These are phyloP conservation scores for Chorisops tibialis DNA, from an alignment of 2,888 invertebrate species.

Conservation along the genomic window DNA sequence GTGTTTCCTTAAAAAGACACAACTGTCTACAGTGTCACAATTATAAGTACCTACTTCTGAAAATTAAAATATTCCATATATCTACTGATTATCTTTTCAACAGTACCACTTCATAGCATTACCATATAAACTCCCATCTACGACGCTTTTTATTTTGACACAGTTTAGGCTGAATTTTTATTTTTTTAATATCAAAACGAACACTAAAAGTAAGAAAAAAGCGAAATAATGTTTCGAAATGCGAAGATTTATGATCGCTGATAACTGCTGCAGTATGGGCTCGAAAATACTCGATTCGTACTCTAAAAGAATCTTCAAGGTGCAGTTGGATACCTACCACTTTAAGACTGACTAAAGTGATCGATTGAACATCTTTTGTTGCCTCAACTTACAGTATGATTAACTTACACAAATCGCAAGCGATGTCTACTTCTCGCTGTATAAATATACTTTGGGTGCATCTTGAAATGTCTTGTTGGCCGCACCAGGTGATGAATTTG, in stretches of 20 bases:
- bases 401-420: neutral
- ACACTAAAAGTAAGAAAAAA: too few relatives aligned
- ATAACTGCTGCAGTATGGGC: constrained; percentile 7
- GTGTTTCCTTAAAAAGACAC: too few relatives aligned
- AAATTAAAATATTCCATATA: too few relatives aligned
- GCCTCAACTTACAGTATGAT: constrained; percentile 10
- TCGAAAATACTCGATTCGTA: constrained; percentile 1
- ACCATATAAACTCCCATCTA: too few relatives aligned
- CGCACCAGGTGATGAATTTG: constrained; percentile 30
- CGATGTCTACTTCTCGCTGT: neutral
- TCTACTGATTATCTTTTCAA: too few relatives aligned
- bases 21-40: too few relatives aligned
- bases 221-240: too few relatives aligned
- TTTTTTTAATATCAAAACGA: too few relatives aligned
- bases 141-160: too few relatives aligned
- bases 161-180: too few relatives aligned
- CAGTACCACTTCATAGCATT: too few relatives aligned
- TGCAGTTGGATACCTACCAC: constrained; percentile 1
- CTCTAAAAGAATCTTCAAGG: neutral
- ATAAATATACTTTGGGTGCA: neutral
- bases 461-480: neutral
- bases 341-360: constrained; percentile 15
- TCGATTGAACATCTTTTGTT: constrained; percentile 24
- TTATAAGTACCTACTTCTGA: too few relatives aligned
- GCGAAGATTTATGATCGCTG: constrained; percentile 23